Conservation (phyloP, 2,888 invertebrate genomes). For the Patella depressa region DNA sequence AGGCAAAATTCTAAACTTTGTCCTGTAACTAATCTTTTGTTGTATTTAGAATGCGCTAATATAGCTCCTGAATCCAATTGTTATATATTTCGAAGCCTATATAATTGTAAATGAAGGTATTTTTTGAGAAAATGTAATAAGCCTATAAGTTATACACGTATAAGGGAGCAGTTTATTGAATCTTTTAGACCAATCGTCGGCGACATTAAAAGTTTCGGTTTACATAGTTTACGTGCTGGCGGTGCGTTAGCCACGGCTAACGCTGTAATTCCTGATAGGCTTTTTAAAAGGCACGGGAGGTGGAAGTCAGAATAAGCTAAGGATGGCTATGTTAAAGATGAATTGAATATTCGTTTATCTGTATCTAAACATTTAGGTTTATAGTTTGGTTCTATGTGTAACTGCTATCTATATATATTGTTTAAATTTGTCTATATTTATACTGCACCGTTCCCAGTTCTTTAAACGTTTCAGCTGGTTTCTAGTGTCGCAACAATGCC, state of each 20-base stretch:
- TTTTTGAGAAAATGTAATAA: constrained; percentile 3
- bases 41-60: too few relatives aligned
- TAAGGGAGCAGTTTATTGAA: constrained; percentile 24
- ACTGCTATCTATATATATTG: too few relatives aligned
- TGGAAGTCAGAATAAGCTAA: constrained; percentile 15
- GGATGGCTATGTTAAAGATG: constrained; percentile 14
- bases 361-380: too few relatives aligned
- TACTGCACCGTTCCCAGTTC: too few relatives aligned
- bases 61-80: neutral
- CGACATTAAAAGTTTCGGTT: constrained; percentile 21
- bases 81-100: constrained; percentile 15
- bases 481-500: too few relatives aligned
- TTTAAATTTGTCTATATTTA: too few relatives aligned
- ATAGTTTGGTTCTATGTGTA: too few relatives aligned
- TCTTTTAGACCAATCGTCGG: constrained; percentile 23
- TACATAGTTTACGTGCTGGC: constrained; percentile 20
- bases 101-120: constrained; percentile 5
- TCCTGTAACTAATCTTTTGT: too few relatives aligned
- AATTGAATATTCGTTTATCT: neutral
- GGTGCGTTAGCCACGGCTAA: constrained; percentile 25
- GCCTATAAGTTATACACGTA: constrained; percentile 14
- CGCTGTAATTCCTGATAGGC: constrained; percentile 23
- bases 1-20: too few relatives aligned
- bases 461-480: too few relatives aligned
- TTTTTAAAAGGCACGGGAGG: constrained; percentile 25